phyloP scores from a whole-genome alignment of 2,888 invertebrate genomes.

The Drosophila gaucha region DNA sequence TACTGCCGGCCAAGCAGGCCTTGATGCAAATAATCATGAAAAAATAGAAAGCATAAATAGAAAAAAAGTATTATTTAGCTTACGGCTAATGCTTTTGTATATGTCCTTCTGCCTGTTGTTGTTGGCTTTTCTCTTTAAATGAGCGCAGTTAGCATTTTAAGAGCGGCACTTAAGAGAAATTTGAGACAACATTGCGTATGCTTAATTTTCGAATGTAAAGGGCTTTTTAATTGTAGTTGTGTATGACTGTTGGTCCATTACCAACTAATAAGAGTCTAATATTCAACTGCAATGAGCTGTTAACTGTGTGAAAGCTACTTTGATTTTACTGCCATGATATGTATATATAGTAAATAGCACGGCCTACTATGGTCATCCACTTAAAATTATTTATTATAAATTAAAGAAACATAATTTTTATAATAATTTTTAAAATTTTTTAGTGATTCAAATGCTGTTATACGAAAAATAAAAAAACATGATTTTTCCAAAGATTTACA shows the following conservation, averaged over 20 bases:
- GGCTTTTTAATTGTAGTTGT: background rate
- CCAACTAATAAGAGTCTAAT: background rate
- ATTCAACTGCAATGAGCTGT: background rate
- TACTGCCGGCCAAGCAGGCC: constrained; percentile 25
- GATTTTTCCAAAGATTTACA: no score
- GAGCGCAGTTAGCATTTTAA: constrained; percentile 40
- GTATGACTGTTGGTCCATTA: background rate
- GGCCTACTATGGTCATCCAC: no score
- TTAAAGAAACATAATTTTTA: no score
- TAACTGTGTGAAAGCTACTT: no score
- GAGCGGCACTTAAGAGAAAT: constrained; percentile 42
- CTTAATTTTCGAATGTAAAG: constrained; percentile 30
- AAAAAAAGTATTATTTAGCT: constrained; percentile 13
- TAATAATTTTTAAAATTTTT: no score
- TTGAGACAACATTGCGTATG: constrained; percentile 51
- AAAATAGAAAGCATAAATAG: constrained; percentile 28
- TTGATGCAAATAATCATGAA: constrained; percentile 35
- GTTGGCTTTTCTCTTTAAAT: constrained; percentile 32
- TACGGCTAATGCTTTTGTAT: constrained; percentile 5
- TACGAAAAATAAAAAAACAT: no score
- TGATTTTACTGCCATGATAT: no score
- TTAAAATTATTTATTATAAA: no score
- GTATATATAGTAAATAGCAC: no score
- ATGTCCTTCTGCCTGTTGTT: constrained; percentile 3
- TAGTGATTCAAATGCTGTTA: no score